Conservation (phyloP, 1,140 invertebrate species). For the Galleria mellonella region DNA sequence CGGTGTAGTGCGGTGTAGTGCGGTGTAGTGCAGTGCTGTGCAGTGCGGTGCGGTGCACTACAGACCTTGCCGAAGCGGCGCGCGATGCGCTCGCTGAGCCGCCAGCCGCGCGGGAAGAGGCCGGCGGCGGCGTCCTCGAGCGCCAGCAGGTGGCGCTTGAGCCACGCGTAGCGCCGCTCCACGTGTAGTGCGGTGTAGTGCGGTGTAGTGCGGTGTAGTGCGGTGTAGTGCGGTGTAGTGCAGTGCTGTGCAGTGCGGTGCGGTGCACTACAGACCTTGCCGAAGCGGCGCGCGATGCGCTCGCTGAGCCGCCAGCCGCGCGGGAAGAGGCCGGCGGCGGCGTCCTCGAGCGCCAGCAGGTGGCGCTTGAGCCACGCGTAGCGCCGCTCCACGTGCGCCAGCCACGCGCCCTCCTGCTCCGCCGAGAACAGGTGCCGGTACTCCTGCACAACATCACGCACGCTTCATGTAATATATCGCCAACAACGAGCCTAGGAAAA, state of each 20-base stretch:
- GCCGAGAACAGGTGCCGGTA: constrained; percentile 96
- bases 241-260: background rate
- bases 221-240: too few relatives aligned
- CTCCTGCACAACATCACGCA: constrained; percentile 79
- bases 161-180: constrained; percentile 96
- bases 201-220: too few relatives aligned
- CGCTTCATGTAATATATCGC: background rate
- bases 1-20: too few relatives aligned
- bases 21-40: too few relatives aligned
- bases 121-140: constrained; percentile 95
- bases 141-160: constrained; percentile 95
- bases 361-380: constrained; percentile 98
- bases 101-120: constrained; percentile 95
- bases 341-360: constrained; percentile 96
- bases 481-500: too few relatives aligned
- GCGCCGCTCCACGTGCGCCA: constrained; percentile 96
- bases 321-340: constrained; percentile 93
- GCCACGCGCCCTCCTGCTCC: constrained; percentile 96
- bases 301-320: constrained; percentile 96
- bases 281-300: constrained; percentile 95
- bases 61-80: constrained; percentile 93
- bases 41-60: too few relatives aligned
- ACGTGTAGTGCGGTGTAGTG: too few relatives aligned
- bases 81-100: constrained; percentile 95
- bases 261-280: constrained; percentile 74